A percentile compares a stretch with the other conserved stretches of the same genome.
phyloP scores from a whole-genome alignment of 2,113 vertebrate genomes.

The Malurus alboscapulatus region DNA sequence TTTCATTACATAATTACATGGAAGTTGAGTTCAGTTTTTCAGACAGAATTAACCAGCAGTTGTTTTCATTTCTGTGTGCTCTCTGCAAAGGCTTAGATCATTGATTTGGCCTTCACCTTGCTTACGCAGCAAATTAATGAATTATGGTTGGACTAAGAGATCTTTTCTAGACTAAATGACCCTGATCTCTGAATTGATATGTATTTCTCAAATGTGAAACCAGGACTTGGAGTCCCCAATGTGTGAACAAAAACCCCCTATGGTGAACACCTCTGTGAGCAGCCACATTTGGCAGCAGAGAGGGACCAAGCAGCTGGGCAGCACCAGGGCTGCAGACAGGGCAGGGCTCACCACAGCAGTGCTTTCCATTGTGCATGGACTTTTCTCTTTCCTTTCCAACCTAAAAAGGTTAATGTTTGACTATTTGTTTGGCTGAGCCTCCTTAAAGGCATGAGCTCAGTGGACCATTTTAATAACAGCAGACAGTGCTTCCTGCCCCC shows the following conservation, averaged over 20 bases:
- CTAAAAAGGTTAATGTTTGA: constrained; percentile 30
- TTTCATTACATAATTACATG: neutral
- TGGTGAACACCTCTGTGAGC: fast-evolving
- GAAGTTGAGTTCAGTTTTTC: neutral
- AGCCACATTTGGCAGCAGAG: neutral
- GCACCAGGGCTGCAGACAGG: neutral
- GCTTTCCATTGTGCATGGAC: neutral
- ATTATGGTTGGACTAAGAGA: neutral
- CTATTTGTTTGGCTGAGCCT: neutral
- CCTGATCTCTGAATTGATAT: neutral
- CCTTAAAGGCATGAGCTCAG: constrained; percentile 52
- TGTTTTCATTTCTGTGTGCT: neutral
- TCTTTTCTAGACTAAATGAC: neutral
- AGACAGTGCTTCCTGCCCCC: constrained; percentile 28
- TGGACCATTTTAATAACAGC: constrained; percentile 45
- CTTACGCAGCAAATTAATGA: neutral
- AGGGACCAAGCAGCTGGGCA: neutral
- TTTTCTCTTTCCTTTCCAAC: neutral
- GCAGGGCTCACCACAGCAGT: neutral
- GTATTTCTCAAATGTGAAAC: neutral
- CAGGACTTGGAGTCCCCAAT: fast-evolving
- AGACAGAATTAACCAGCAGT: neutral
- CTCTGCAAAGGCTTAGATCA: neutral
- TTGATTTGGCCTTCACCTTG: neutral
- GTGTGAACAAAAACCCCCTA: fast-evolving